Base-by-base conservation (phyloP, 2,888 invertebrate species). In the Keiferia lycopersicella region DNA sequence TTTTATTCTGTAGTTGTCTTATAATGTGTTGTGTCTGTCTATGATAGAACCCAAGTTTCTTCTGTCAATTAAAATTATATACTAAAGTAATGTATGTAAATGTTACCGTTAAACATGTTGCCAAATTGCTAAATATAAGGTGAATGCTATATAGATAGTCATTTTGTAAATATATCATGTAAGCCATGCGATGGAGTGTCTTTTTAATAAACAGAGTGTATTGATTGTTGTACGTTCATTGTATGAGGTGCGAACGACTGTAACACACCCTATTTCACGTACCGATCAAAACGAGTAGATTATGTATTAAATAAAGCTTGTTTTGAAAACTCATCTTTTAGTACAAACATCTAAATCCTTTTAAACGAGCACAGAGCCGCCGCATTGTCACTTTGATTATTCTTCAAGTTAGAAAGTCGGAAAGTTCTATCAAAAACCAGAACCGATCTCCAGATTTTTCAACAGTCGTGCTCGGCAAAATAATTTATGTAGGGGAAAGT, bases 291-390 rank as follows among this genome's bases (percentile, higher is more conserved):
- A 76, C 78, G 79, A 80, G 76, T 90, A 88, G 86, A 80, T 77
- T 83, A 85, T 80, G 73, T 41, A 82, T 71, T 81, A 81, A 91
- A 90, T 90, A 91, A 91, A 90, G 91, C 91, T 91, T 91, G 91
- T 91, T 91, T 90, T 84, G 85, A 89, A 87, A 66, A 75, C 61
- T 3, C 12, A 64, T 75, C 68, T 80, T 80, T 83, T 73, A 77
- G 71, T 81, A 61, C 18, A 8, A 22, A 22, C 51, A 22, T 65
- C 18, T 50, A 56, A 53, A 51, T 41, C 41, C 39, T 22, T 60
- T 34, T 8, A 12, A 45, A 48, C 20, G 16, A 45, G 45, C 11
- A 16, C 26, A 7, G 18, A 38, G 38, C 18, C 38, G 38, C 18
- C 16, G 38, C 34, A 10, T 16, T 20, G 60, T 45, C 45, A 16